Evolutionary conservation across 1,140 invertebrate species (phyloP).

Genomic region (Pygmarrhopalites habei): DNA sequence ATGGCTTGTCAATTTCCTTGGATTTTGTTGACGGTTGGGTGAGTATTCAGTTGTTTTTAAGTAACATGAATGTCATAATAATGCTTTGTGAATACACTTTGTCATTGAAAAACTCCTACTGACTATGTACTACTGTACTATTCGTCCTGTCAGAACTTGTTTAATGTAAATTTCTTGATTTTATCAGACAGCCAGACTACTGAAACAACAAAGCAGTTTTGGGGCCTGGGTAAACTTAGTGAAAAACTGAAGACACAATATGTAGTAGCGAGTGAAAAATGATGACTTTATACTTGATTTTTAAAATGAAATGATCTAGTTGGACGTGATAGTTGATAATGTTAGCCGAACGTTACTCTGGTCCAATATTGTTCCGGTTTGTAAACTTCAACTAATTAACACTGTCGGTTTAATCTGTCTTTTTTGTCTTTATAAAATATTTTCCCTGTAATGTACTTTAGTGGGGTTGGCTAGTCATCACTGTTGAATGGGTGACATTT

Average conservation of each 20-base stretch:
- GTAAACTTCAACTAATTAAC: not conserved
- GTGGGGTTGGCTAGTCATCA: slow-evolving; percentile 18
- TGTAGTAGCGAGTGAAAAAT: no score
- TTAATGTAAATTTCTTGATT: no score
- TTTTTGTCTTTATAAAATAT: not conserved
- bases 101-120: no score
- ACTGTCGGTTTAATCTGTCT: not conserved
- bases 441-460: not conserved
- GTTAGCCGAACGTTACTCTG: slow-evolving; percentile 31
- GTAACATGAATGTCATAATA: no score
- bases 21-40: slow-evolving; percentile 36
- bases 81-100: no score
- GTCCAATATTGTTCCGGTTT: slow-evolving; percentile 19
- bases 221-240: slow-evolving; percentile 37
- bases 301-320: no score
- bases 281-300: no score
- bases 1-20: slow-evolving; percentile 14
- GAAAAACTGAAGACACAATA: no score
- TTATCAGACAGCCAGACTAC: slow-evolving; percentile 30
- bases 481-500: slow-evolving; percentile 28
- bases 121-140: no score
- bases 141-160: no score
- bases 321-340: slow-evolving; percentile 38
- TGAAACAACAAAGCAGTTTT: slow-evolving; percentile 31
- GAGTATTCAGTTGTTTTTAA: no score